Evolutionary conservation across 2,113 vertebrate species (phyloP).

Genomic region (Azemiops feae): DNA sequence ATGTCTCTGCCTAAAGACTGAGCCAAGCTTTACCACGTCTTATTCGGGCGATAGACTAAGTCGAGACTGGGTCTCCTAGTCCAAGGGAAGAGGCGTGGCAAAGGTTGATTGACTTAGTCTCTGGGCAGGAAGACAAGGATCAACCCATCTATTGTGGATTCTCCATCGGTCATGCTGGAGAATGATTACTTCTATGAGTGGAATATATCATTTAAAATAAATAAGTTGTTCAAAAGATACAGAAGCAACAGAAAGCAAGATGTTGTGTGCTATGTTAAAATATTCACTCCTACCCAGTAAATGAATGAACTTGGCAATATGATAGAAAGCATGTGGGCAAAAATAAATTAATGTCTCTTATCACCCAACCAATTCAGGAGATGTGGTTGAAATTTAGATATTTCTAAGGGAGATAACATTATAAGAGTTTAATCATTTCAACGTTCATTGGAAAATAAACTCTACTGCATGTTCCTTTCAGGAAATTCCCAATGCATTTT

Average conservation of each 20-base stretch:
- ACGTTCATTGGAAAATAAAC: not conserved
- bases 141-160: too few relatives aligned
- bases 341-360: not conserved
- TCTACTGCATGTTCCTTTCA: not conserved
- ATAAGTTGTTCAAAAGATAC: not conserved
- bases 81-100: too few relatives aligned
- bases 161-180: too few relatives aligned
- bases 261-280: not conserved
- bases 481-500: not conserved
- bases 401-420: not conserved
- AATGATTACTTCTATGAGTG: not conserved
- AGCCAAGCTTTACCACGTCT: too few relatives aligned
- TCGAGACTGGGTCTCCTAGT: too few relatives aligned
- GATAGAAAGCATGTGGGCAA: not conserved
- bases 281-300: not conserved
- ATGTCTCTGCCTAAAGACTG: too few relatives aligned
- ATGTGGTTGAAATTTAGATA: not conserved
- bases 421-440: not conserved
- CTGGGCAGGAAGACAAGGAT: too few relatives aligned
- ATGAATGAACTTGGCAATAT: not conserved
- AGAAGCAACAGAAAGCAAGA: not conserved
- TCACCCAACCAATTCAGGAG: not conserved
- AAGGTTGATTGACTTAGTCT: too few relatives aligned
- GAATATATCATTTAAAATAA: not conserved
- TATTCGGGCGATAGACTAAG: too few relatives aligned